Percentiles rank a stretch among this genome's conserved stretches.
These are phyloP conservation scores for Trisateles emortualis DNA, from an alignment of 2,888 invertebrate genomes.

Conservation along the genomic window DNA sequence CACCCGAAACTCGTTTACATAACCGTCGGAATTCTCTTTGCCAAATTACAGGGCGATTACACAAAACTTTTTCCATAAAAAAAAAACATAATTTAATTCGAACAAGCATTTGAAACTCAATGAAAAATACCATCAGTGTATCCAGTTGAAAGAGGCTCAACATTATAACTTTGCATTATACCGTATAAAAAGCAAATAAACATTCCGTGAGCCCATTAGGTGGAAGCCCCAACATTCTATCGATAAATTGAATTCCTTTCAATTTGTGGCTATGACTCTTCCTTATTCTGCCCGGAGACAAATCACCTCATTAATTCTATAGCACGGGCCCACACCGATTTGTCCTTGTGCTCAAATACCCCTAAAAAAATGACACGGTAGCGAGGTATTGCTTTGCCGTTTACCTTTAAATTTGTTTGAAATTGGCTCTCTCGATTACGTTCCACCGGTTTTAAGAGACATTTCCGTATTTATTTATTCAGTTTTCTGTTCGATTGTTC, in stretches of 20 bases:
- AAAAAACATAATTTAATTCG: conserved; percentile 10
- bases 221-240: conserved; percentile 34
- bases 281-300: conserved; percentile 59
- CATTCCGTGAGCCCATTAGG: conserved; percentile 57
- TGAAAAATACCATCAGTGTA: conserved; percentile 33
- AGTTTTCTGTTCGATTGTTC: neutral
- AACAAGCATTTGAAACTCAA: conserved; percentile 18
- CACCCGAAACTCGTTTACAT: neutral
- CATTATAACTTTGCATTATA: conserved; percentile 44
- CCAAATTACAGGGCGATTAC: conserved; percentile 5
- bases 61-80: neutral
- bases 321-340: conserved; percentile 61
- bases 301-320: conserved; percentile 76
- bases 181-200: conserved; percentile 56
- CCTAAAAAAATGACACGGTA: conserved; percentile 34
- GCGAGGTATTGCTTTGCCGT: conserved; percentile 15
- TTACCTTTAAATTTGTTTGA: conserved; percentile 18
- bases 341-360: conserved; percentile 51
- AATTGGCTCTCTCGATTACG: conserved; percentile 12
- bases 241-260: conserved; percentile 67
- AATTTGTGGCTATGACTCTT: conserved; percentile 61
- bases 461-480: neutral
- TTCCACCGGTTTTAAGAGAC: neutral
- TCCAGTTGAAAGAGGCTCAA: conserved; percentile 23
- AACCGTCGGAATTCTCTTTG: neutral